Conservation (phyloP, 2,888 invertebrate species). For the Himalopsyche anomala region DNA sequence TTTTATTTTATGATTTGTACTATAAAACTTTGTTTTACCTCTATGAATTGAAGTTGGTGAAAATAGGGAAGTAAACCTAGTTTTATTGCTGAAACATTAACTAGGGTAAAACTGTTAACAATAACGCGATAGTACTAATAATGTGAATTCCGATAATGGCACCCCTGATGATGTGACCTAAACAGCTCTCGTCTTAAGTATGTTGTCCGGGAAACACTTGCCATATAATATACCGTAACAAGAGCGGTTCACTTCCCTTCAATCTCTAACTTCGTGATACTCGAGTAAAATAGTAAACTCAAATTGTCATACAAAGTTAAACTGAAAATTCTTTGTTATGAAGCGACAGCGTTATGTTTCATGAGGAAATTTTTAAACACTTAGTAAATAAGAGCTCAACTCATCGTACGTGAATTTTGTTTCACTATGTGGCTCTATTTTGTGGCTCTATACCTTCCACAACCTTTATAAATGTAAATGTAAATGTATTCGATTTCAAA, state of each 20-base stretch:
- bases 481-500: too few species aligned
- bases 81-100: too few species aligned
- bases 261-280: not conserved
- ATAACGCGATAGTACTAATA: not conserved
- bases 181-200: not conserved
- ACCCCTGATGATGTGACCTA: not conserved
- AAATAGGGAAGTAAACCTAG: too few species aligned
- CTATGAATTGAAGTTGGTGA: too few species aligned
- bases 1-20: too few species aligned
- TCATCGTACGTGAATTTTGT: too few species aligned
- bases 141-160: not conserved
- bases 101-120: not conserved
- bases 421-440: too few species aligned
- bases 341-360: not conserved
- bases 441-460: too few species aligned
- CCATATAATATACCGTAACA: not conserved
- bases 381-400: not conserved
- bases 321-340: not conserved
- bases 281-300: not conserved
- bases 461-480: too few species aligned
- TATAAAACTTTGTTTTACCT: too few species aligned
- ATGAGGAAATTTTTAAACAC: not conserved
- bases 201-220: slow-evolving; percentile 1
- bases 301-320: not conserved
- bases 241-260: not conserved